A percentile compares a stretch with the other conserved stretches of the same genome.
These are phyloP conservation scores for Drosophila equinoxialis DNA, from an alignment of 1,140 invertebrate genomes.

Conservation along the genomic window DNA sequence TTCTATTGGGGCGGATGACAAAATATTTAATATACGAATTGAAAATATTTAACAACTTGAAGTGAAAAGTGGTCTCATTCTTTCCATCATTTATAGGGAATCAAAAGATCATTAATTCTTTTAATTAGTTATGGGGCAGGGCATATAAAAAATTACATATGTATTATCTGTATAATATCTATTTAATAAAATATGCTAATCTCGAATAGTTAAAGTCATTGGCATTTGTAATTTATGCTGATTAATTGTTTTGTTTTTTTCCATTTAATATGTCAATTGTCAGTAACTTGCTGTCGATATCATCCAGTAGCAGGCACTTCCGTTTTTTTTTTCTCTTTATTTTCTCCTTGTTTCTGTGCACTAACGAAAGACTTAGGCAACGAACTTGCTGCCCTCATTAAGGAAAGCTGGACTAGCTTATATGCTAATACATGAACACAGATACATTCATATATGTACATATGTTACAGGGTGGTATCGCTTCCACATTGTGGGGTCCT, in stretches of 20 bases:
- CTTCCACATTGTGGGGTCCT: slow-evolving; percentile 59
- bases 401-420: slow-evolving; percentile 50
- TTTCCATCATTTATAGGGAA: neutral
- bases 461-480: slow-evolving; percentile 1
- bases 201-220: slow-evolving; percentile 43
- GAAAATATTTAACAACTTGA: too few species aligned
- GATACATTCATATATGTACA: neutral
- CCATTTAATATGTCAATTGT: slow-evolving; percentile 47
- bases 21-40: too few species aligned
- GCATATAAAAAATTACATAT: slow-evolving; percentile 27
- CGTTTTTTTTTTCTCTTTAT: slow-evolving; percentile 5
- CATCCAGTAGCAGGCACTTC: neutral
- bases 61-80: too few species aligned
- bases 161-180: neutral
- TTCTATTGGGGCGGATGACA: too few species aligned
- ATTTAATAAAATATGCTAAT: slow-evolving; percentile 37
- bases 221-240: slow-evolving; percentile 42
- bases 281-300: slow-evolving; percentile 15
- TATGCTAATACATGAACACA: slow-evolving; percentile 63
- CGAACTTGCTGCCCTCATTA: slow-evolving; percentile 66
- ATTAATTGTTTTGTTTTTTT: slow-evolving; percentile 77
- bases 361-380: slow-evolving; percentile 49
- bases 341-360: neutral
- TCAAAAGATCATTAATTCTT: neutral
- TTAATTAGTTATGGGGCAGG: slow-evolving; percentile 13